These are phyloP conservation scores for Catalaphyllia jardinei DNA, from an alignment of 64 coral and sea anemone species.

Conservation along the genomic window DNA sequence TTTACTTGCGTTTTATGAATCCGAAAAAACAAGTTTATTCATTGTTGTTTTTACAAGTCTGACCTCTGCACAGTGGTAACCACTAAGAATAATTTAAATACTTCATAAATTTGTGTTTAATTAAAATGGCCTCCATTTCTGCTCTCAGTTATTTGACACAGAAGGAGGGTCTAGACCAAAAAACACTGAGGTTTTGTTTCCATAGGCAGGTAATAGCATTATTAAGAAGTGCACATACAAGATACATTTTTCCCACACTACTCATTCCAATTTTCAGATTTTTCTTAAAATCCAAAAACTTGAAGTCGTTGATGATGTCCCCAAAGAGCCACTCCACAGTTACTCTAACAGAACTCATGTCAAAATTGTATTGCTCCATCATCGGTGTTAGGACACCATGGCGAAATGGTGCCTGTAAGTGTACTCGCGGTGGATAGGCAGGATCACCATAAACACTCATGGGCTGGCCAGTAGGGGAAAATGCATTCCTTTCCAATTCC, in stretches of 20 bases:
- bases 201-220: conserved; percentile 2
- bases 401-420: conserved; percentile 17
- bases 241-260: conserved; percentile 5
- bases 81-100: not conserved
- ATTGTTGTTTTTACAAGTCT: not conserved
- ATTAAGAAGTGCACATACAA: conserved; percentile 8
- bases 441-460: conserved; percentile 17
- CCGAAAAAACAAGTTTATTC: too few relatives aligned
- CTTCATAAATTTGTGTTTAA: not conserved
- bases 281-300: conserved; percentile 6
- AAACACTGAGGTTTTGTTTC: not conserved
- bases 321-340: not conserved
- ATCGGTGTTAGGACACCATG: conserved; percentile 22
- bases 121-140: not conserved
- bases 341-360: not conserved
- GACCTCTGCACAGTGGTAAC: not conserved
- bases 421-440: not conserved
- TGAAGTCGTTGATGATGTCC: not conserved
- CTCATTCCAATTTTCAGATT: conserved; percentile 10
- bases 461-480: conserved; percentile 12
- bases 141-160: not conserved
- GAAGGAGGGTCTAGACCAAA: conserved; percentile 1
- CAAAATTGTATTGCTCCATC: not conserved
- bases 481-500: not conserved
- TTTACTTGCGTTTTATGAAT: too few relatives aligned